Conservation (phyloP, 1,140 invertebrate genomes). For the Papilio polytes region DNA sequence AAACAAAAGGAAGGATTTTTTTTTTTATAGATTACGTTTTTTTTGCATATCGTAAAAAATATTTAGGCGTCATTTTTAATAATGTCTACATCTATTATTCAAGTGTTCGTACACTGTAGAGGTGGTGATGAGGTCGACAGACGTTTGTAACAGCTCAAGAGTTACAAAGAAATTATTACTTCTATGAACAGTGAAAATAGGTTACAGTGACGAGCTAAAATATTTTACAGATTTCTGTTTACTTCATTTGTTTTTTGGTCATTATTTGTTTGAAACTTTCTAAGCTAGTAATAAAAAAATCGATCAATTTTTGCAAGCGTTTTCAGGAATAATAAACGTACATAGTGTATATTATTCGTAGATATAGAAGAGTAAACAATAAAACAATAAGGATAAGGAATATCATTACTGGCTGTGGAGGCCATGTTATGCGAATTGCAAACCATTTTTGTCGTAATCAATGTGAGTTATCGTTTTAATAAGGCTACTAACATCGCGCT, state of each 20-base stretch:
- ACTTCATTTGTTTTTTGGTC: neutral
- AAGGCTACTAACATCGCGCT: slow-evolving; percentile 18
- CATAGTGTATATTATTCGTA: neutral
- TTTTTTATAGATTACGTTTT: no score
- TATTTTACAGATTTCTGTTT: neutral
- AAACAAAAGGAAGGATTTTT: neutral
- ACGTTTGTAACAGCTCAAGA: no score
- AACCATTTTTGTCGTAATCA: slow-evolving; percentile 24
- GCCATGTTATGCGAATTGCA: slow-evolving; percentile 11
- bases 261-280: neutral
- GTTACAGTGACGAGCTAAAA: neutral
- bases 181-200: neutral
- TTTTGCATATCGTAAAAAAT: neutral
- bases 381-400: slow-evolving; percentile 23
- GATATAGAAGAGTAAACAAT: neutral
- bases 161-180: neutral
- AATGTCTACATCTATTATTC: no score
- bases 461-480: slow-evolving; percentile 21
- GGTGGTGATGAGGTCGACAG: no score
- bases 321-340: neutral
- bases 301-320: neutral
- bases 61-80: neutral
- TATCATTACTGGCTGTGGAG: slow-evolving; percentile 2
- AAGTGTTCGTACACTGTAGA: no score
- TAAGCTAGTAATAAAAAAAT: neutral